These are phyloP conservation scores for Grammomys dolichurus DNA, from an alignment of 2,113 vertebrate genomes.

Conservation along the genomic window DNA sequence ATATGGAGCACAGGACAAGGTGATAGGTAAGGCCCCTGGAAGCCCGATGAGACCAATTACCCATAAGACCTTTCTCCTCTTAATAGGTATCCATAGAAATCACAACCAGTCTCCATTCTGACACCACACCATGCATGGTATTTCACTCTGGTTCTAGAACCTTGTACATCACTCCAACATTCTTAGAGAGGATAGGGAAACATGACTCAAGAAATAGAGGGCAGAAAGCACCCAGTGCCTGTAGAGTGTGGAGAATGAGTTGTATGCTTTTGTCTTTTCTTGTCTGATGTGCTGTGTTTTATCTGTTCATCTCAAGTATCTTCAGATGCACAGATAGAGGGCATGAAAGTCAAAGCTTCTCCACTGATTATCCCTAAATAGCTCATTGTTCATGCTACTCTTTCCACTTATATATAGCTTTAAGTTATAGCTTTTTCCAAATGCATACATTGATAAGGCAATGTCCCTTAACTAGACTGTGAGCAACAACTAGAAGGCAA, in stretches of 20 bases:
- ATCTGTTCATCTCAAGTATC: background rate
- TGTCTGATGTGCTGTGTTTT: conserved; percentile 12
- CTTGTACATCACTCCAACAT: too few species aligned
- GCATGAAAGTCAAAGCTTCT: background rate
- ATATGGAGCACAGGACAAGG: rapidly evolving
- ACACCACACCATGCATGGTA: background rate
- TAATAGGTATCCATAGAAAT: background rate
- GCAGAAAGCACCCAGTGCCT: background rate
- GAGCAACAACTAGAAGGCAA: background rate
- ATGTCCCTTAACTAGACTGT: background rate
- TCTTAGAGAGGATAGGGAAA: background rate
- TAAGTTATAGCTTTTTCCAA: background rate
- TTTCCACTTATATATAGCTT: background rate
- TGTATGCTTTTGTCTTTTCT: background rate
- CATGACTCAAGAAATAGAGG: background rate
- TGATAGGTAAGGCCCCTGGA: rapidly evolving
- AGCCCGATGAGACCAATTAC: background rate
- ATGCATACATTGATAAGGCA: background rate
- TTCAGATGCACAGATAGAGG: background rate
- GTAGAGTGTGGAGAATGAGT: background rate
- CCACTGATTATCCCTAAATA: background rate
- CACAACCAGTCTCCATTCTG: background rate
- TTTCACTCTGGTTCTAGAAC: background rate
- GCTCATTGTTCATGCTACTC: background rate
- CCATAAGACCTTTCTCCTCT: background rate